Base-by-base conservation (phyloP, 2,113 vertebrate genomes). In the Heteronetta atricapilla region DNA sequence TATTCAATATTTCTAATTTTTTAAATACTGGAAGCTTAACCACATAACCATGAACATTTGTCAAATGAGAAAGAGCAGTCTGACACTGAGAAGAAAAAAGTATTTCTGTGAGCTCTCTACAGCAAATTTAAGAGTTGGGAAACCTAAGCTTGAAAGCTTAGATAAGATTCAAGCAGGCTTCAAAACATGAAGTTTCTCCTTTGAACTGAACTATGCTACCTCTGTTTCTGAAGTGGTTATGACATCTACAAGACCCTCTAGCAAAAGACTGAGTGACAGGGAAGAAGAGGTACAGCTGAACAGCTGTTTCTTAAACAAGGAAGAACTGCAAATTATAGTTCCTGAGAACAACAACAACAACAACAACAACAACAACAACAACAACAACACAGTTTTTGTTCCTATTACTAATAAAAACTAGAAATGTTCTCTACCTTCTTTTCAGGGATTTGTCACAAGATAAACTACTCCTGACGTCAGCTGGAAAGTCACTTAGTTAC, bases 91-190 rank as follows among this genome's bases (percentile, higher is more conserved):
- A 88, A 86, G 58, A 82, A 92, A 93, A 68, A 10, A 44, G 4
- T 17, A n/a, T 60, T 75, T 18, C 58, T 91, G n/a, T 89, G 46
- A 86, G 56, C 44, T 75, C 36, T 81, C 81, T 21, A 23, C 9
- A 73, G 50, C 10, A 85, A 92, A 92, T 78, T 0, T 58, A 70
- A 85, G 63, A 73, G 44, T 38, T 56, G 44, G 79, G 62, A 81
- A 93, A 82, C 16, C 38, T 87, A 58, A n/a, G n/a, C n/a, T n/a
- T n/a, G 33, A 53, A 56, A 73, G 40, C 34, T 87, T 46, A 80
- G 91, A 89, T 87, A 91, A 94, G 34, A 76, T 89, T 94, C 74
- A 82, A 84, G 75, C 3, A 33, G 26, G 18, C 42, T 79, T 82
- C 53, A 84, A 89, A 94, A 87, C 58, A 72, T 58, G 38, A 79